phyloP scores from a whole-genome alignment of 2,888 invertebrate species.

The Macropis europaea region DNA sequence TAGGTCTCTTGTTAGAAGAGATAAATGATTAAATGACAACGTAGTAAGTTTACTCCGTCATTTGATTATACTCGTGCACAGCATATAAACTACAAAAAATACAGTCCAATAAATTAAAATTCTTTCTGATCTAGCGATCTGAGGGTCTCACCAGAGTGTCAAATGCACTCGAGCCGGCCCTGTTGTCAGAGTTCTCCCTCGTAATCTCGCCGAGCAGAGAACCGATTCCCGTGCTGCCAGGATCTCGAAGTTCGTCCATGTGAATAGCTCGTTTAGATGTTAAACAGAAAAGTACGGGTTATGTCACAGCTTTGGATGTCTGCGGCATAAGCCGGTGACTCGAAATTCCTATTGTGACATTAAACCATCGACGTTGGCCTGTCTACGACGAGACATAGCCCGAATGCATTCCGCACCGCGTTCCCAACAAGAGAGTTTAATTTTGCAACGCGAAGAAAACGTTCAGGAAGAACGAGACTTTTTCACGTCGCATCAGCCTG shows the following conservation, averaged over 20 bases:
- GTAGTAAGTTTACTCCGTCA: no score
- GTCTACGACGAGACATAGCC: conserved; percentile 21
- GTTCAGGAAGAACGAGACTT: neutral
- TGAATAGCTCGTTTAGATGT: conserved; percentile 58
- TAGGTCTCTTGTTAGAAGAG: no score
- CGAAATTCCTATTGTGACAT: conserved; percentile 51
- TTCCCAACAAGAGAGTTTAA: conserved; percentile 40
- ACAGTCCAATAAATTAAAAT: no score
- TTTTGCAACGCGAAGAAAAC: conserved; percentile 14
- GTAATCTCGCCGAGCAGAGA: conserved; percentile 20
- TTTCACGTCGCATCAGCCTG: neutral
- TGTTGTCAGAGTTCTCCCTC: conserved; percentile 38
- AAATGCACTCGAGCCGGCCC: conserved; percentile 7
- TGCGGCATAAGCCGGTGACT: conserved; percentile 29
- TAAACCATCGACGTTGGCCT: conserved; percentile 40
- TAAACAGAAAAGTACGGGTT: conserved; percentile 49
- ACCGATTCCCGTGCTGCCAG: conserved; percentile 34
- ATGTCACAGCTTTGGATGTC: conserved; percentile 47
- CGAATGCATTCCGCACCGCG: conserved; percentile 4
- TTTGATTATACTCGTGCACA: no score
- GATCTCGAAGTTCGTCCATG: conserved; percentile 23
- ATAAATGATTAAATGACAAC: no score
- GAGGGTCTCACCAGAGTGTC: neutral
- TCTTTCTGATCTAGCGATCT: no score
- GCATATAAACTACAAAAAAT: no score